phyloP scores from a whole-genome alignment of 2,797 vertebrate genomes.

The Pantherophis alleghaniensis region DNA sequence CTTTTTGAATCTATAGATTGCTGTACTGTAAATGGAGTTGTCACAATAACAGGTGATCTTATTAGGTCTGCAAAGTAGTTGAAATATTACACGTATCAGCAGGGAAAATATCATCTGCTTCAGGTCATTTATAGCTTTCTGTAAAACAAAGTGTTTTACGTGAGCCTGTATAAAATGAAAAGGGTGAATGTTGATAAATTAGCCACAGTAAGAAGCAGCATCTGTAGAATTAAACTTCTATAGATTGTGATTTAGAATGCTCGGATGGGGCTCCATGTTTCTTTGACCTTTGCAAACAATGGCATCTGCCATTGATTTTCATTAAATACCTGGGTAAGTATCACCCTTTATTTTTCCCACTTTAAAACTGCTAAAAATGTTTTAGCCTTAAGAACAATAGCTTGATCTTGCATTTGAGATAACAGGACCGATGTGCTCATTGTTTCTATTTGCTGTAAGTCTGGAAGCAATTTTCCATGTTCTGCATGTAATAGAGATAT shows the following conservation, averaged over 20 bases:
- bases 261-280: not conserved
- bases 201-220: not conserved
- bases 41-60: not conserved
- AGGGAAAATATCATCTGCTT: conserved; percentile 3
- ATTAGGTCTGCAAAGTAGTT: not conserved
- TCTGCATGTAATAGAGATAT: not conserved
- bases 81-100: not conserved
- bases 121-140: conserved; percentile 1
- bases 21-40: conserved; percentile 1
- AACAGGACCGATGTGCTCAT: not conserved
- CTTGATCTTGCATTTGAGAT: not conserved
- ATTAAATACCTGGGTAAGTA: not conserved
- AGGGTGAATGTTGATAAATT: not conserved
- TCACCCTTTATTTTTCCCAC: not conserved
- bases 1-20: not conserved
- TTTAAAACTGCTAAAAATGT: not conserved
- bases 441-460: not conserved
- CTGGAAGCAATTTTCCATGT: not conserved
- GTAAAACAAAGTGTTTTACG: conserved; percentile 1
- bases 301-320: not conserved
- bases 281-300: conserved; percentile 10
- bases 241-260: conserved; percentile 11
- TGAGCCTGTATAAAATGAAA: not conserved
- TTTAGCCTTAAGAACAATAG: not conserved
- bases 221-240: conserved; percentile 9